These are phyloP conservation scores for Taurulus bubalis DNA, from an alignment of 2,113 vertebrate genomes.

Conservation along the genomic window DNA sequence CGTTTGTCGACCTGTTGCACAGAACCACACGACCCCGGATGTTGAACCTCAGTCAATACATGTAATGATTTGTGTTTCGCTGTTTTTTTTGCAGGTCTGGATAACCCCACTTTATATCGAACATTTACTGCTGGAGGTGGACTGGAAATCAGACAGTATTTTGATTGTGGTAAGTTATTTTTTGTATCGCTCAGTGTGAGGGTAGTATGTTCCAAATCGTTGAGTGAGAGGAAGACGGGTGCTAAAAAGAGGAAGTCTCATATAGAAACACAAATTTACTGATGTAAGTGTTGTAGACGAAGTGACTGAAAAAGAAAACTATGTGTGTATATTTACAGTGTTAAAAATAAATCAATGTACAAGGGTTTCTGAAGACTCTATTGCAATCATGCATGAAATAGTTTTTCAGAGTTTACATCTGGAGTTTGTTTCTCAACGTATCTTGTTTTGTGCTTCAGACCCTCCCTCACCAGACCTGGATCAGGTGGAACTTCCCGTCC, in stretches of 20 bases:
- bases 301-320: not conserved
- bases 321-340: not conserved
- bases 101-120: constrained; percentile 92
- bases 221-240: not conserved
- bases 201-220: not conserved
- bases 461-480: constrained; percentile 86
- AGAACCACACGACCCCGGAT: not conserved
- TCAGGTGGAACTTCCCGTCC: constrained; percentile 87
- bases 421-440: not conserved
- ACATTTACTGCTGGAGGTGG: constrained; percentile 87
- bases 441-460: constrained; percentile 79
- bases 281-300: not conserved
- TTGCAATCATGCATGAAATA: not conserved
- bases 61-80: not conserved
- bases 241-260: constrained; percentile 17
- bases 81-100: constrained; percentile 85
- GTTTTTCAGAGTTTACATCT: not conserved
- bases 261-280: not conserved
- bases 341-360: not conserved
- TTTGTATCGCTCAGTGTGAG: not conserved
- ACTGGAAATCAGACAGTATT: constrained; percentile 91
- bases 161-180: constrained; percentile 87
- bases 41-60: not conserved
- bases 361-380: not conserved
- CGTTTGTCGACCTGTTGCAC: no score